Base-by-base conservation (phyloP, 1,140 invertebrate species). In the Leptinotarsa defecta region DNA sequence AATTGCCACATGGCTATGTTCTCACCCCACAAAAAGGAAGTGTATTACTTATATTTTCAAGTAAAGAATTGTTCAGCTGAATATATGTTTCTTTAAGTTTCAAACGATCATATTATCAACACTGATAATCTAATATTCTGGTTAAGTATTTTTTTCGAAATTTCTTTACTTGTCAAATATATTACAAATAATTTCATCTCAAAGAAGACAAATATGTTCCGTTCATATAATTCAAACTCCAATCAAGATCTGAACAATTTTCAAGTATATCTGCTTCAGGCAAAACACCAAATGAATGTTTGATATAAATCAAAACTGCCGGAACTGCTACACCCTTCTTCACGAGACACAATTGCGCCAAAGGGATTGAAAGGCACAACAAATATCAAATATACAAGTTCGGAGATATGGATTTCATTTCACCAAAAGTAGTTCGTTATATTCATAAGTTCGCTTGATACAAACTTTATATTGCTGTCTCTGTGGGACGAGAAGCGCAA, bases 361-460 rank as follows among this genome's bases (percentile, higher is more conserved):
- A 63, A 75, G 74, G 77, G 71, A 73, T 76, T 69, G 74, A 48
- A 22, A 65, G 63, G 74, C 71, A 82, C 77, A 76, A 81, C 81
- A 82, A 82, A 80, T 82, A 82, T 82, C 81, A 82, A 82, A 82
- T 80, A 80, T 77, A 80, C 81, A 81, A 82, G 77, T 80, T 80
- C 75, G 76, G 76, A 80, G 79, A 82, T 82, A 82, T 82, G 81
- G 81, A 82, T 82, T 82, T 79, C 81, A 75, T 78, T 75, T 24
- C 73, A 49, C 61, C 71, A 78, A 78, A 79, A 77, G 76, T 81
- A 81, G 79, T 80, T 81, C 77, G 73, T 76, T 76, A 81, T 79
- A 80, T 81, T 81, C 81, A 80, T 80, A 81, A 81, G 77, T 81
- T 81, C 77, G 68, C 77, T 74, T 80, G 79, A 81, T 80, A 80